These are phyloP conservation scores for Cecidostiba fungosa DNA, from an alignment of 2,888 invertebrate genomes.

Conservation along the genomic window DNA sequence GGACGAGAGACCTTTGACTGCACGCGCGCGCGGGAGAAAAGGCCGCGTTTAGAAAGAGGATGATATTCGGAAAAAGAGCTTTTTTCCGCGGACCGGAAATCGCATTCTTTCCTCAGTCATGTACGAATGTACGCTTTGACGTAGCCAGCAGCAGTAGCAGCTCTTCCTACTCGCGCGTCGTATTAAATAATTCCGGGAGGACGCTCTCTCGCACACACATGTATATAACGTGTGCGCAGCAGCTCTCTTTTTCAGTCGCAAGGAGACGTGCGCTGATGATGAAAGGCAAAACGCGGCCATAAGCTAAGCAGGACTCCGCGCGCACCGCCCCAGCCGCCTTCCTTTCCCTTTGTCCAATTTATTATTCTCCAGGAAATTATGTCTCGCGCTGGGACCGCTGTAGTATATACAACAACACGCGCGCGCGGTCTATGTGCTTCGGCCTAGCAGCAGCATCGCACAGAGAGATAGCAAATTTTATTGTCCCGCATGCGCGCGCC, in stretches of 20 bases:
- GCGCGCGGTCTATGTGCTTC: constrained; percentile 9
- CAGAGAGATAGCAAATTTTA: constrained; percentile 65
- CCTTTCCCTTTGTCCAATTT: constrained; percentile 73
- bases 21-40: background rate
- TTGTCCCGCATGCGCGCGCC: constrained; percentile 56
- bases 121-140: constrained; percentile 36
- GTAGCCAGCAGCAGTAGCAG: too few relatives aligned
- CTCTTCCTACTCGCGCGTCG: constrained; percentile 15
- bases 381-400: constrained; percentile 62
- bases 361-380: constrained; percentile 71
- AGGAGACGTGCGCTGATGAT: constrained; percentile 46
- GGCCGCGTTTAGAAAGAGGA: constrained; percentile 39
- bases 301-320: constrained; percentile 14
- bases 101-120: constrained; percentile 52
- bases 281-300: constrained; percentile 38
- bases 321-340: constrained; percentile 41
- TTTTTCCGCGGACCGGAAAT: constrained; percentile 46
- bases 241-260: background rate
- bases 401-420: background rate
- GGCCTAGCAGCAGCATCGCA: constrained; percentile 34
- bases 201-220: constrained; percentile 17
- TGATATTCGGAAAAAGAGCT: constrained; percentile 44
- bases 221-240: background rate
- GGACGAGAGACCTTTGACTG: constrained; percentile 42
- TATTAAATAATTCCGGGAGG: constrained; percentile 61